Evolutionary conservation across 2,113 vertebrate species (phyloP).

Genomic region (Ophiodon elongatus): DNA sequence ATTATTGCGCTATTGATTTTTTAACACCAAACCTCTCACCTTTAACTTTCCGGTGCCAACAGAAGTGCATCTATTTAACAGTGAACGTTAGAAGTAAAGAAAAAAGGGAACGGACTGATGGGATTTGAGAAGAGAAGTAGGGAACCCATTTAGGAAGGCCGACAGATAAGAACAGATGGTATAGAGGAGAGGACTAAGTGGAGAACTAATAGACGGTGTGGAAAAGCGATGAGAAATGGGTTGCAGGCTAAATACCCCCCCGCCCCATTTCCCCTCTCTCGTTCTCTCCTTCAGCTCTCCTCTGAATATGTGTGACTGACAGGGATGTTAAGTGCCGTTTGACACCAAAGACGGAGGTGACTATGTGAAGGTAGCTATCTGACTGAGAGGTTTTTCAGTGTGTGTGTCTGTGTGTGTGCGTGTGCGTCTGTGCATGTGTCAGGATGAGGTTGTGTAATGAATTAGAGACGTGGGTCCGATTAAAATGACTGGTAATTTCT

Average conservation of each 20-base stretch:
- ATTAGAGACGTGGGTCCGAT: slow-evolving; percentile 87
- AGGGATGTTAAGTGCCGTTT: slow-evolving; percentile 89
- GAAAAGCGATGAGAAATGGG: slow-evolving; percentile 75
- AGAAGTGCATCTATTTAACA: slow-evolving; percentile 3
- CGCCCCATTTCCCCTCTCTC: slow-evolving; percentile 57
- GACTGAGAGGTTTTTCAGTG: slow-evolving; percentile 54
- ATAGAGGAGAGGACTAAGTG: slow-evolving; percentile 62
- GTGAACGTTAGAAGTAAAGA: slow-evolving; percentile 28
- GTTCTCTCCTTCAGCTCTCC: slow-evolving; percentile 83
- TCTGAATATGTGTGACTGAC: slow-evolving; percentile 85
- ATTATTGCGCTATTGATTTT: slow-evolving; percentile 24
- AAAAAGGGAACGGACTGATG: slow-evolving; percentile 33
- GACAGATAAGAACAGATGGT: slow-evolving; percentile 75
- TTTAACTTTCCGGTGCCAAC: slow-evolving; percentile 3
- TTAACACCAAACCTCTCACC: slow-evolving; percentile 5
- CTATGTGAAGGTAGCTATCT: slow-evolving; percentile 77
- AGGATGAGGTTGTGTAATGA: slow-evolving; percentile 83
- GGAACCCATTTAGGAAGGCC: slow-evolving; percentile 54
- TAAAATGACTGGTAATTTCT: slow-evolving; percentile 90
- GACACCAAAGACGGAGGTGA: slow-evolving; percentile 86
- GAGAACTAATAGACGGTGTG: slow-evolving; percentile 74
- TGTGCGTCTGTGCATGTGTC: slow-evolving; percentile 46
- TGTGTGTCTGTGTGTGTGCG: slow-evolving; percentile 33
- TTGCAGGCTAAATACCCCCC: slow-evolving; percentile 69
- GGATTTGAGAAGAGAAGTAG: slow-evolving; percentile 51